Percentiles rank a stretch among this genome's conserved stretches.
These are phyloP conservation scores for Ascaphus truei DNA, from an alignment of 2,113 vertebrate genomes.

Conservation along the genomic window DNA sequence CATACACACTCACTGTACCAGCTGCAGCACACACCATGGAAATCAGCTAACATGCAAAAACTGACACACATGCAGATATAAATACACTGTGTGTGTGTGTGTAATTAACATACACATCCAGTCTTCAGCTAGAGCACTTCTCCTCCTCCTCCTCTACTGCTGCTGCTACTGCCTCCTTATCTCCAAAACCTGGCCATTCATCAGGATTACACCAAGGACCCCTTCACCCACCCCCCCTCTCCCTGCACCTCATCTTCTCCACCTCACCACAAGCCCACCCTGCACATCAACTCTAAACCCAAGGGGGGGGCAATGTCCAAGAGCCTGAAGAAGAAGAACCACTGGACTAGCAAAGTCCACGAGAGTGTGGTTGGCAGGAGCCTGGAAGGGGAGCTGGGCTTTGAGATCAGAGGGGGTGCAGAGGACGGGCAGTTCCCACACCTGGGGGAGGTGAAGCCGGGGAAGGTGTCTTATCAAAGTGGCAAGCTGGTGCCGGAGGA, in stretches of 20 bases:
- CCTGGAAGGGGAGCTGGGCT: constrained; percentile 78
- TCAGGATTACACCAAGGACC: constrained; percentile 6
- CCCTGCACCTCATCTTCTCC: constrained; percentile 23
- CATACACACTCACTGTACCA: constrained; percentile 40
- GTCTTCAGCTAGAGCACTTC: constrained; percentile 40
- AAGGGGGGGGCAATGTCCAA: constrained; percentile 90
- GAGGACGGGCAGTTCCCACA: constrained; percentile 93
- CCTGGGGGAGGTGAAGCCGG: constrained; percentile 79
- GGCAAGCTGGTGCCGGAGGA: constrained; percentile 77
- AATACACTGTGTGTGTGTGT: background rate
- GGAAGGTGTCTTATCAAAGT: constrained; percentile 73
- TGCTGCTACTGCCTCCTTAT: constrained; percentile 36
- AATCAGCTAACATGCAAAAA: constrained; percentile 49
- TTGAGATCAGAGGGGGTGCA: constrained; percentile 88
- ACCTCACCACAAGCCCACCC: constrained; percentile 43
- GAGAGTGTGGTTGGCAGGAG: constrained; percentile 83
- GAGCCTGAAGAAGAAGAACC: constrained; percentile 90
- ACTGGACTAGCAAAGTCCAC: constrained; percentile 95
- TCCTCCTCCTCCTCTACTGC: constrained; percentile 17
- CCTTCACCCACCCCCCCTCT: background rate
- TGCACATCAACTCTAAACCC: constrained; percentile 36
- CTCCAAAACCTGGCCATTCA: constrained; percentile 34
- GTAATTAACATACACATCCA: background rate
- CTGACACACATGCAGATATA: constrained; percentile 37
- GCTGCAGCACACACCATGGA: constrained; percentile 61